Percentiles rank a stretch among this genome's conserved stretches.
phyloP scores from a whole-genome alignment of 1,140 invertebrate genomes.

The Hylaeus volcanicus region DNA sequence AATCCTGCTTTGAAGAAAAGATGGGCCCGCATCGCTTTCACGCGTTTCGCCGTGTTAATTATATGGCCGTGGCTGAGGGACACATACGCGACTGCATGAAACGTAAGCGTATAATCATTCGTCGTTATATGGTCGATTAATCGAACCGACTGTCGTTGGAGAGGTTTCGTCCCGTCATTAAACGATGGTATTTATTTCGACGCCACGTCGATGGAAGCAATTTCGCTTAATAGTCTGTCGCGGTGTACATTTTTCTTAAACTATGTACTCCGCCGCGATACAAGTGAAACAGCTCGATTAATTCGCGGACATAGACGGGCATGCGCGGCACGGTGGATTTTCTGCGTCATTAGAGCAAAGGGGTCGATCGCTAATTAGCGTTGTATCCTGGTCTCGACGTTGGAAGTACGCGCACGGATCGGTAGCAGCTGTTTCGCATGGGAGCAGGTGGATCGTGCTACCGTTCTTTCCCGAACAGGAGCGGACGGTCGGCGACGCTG shows the following conservation, averaged over 20 bases:
- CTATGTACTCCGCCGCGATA: not conserved
- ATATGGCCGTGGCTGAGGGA: not conserved
- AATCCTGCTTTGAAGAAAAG: no score
- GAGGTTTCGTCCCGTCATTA: constrained; percentile 9
- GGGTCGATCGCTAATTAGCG: constrained; percentile 41
- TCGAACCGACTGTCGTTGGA: constrained; percentile 28
- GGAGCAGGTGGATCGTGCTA: constrained; percentile 72
- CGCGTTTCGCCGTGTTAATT: constrained; percentile 16
- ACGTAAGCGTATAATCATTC: constrained; percentile 42
- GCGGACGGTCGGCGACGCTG: constrained; percentile 25
- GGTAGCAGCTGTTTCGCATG: constrained; percentile 67
- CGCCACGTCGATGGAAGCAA: constrained; percentile 1
- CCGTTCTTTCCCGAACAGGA: constrained; percentile 42
- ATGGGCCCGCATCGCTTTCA: no score
- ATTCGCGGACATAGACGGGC: constrained; percentile 23
- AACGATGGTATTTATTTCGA: not conserved
- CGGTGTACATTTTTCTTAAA: constrained; percentile 5
- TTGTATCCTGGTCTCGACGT: not conserved
- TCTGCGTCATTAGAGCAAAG: constrained; percentile 43
- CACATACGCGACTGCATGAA: not conserved
- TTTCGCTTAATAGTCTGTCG: constrained; percentile 6
- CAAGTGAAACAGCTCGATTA: constrained; percentile 33
- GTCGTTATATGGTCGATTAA: constrained; percentile 43
- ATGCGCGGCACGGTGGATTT: constrained; percentile 8
- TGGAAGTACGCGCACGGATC: constrained; percentile 36